Evolutionary conservation across 2,888 invertebrate species (phyloP), one percentile per base, ranked within the genome.

Genomic region (Asteroscopus sphinx): DNA sequence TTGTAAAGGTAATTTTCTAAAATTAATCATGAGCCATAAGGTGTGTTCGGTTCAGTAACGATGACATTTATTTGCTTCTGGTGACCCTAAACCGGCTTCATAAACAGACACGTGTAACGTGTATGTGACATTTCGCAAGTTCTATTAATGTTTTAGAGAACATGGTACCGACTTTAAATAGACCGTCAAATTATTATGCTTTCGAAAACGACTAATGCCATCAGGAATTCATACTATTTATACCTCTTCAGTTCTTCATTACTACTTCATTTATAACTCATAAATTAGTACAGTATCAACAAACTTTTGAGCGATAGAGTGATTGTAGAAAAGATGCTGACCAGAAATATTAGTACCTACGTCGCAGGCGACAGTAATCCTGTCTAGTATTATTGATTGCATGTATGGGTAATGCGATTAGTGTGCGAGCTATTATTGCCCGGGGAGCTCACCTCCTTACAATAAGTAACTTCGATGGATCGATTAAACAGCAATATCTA

Each of bases 361-460:
- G 16, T 35, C 37, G 37, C 30, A 48, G 51, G 30, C 17, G 47
- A 48, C 56, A 39, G 40, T 62, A 56, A 62, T 88, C 86, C 87
- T 77, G 78, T 82, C 77, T 82, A 81, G 82, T 76, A 75, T 78
- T 87, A 88, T 88, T 84, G 87, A 88, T 87, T 85, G 82, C 80
- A 82, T 80, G 81, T n/a, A n/a, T 77, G 79, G 78, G 79, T 88
- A 91, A 91, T 91, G 80, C 88, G 90, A 91, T 91, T 91, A 91
- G 78, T 68, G 78, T 57, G 64, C 77, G 71, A 85, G 81, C 80
- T 82, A 83, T 88, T 82, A 83, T 88, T 82, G 80, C 77, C 70
- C 51, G 67, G 64, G 76, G 77, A 81, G 82, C 81, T 83, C 77
- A 79, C 74, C 72, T 76, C 62, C 68, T 73, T 68, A 61, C 64